Evolutionary conservation across 1,140 invertebrate species (phyloP).

Genomic region (Octopus bimaculoides): DNA sequence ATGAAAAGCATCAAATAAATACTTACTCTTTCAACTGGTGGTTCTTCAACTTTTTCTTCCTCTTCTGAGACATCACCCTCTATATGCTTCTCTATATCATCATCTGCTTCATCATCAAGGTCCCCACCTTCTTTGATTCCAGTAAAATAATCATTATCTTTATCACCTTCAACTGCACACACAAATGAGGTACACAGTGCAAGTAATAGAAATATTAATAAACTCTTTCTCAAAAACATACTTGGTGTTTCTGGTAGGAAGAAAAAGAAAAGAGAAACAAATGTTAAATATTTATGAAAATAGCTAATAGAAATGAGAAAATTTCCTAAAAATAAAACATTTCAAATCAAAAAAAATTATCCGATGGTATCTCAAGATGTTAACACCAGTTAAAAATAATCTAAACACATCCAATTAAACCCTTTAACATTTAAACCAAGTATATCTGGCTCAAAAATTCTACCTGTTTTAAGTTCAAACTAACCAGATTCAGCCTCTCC

Average conservation of each 20-base stretch:
- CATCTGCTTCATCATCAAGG: not conserved
- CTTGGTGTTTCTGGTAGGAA: not conserved
- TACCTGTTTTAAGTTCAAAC: too few relatives aligned
- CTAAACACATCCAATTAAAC: too few relatives aligned
- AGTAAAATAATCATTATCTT: conserved; percentile 5
- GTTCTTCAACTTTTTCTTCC: not conserved
- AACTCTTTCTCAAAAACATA: not conserved
- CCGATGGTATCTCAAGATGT: too few relatives aligned
- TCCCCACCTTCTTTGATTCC: not conserved
- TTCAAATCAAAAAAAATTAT: too few relatives aligned
- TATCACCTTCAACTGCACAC: too few relatives aligned
- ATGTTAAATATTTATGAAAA: too few relatives aligned
- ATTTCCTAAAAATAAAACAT: too few relatives aligned
- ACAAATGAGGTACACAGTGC: not conserved
- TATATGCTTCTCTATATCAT: not conserved
- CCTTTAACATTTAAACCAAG: too few relatives aligned
- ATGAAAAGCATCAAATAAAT: not conserved
- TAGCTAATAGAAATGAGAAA: too few relatives aligned
- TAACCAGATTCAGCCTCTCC: too few relatives aligned
- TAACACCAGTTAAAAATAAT: too few relatives aligned
- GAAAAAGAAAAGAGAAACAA: conserved; percentile 8
- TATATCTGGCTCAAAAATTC: too few relatives aligned
- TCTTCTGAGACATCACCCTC: not conserved
- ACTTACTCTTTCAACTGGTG: not conserved
- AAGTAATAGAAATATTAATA: not conserved